Percentiles rank a stretch among this genome's conserved stretches.
Conservation (phyloP, 2,797 vertebrate species). For the Aphelocoma californica region DNA sequence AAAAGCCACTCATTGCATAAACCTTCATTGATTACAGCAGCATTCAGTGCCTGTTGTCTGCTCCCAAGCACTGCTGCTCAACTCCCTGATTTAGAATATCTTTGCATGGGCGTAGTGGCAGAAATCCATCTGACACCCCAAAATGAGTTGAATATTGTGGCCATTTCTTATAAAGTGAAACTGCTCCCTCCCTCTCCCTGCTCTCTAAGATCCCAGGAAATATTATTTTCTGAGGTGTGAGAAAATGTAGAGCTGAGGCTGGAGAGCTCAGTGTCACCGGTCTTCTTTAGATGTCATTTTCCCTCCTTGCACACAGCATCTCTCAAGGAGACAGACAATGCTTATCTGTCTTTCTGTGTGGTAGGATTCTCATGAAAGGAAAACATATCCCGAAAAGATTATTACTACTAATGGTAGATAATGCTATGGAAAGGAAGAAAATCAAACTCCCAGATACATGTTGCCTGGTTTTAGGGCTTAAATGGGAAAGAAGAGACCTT, state of each 20-base stretch:
- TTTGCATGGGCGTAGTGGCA: background rate
- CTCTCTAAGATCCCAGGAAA: background rate
- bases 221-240: background rate
- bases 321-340: background rate
- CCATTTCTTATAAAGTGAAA: background rate
- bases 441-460: background rate
- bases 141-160: background rate
- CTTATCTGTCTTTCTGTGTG: background rate
- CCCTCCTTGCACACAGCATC: background rate
- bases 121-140: background rate
- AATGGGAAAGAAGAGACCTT: background rate
- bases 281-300: background rate
- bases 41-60: background rate
- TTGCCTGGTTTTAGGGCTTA: background rate
- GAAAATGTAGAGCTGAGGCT: background rate
- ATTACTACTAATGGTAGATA: background rate
- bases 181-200: fast-evolving
- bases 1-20: background rate
- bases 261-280: background rate
- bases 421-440: background rate
- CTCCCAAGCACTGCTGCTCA: background rate
- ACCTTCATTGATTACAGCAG: background rate
- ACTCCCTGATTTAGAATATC: background rate
- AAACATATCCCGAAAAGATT: background rate
- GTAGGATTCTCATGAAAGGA: background rate